Percentiles rank a stretch among this genome's conserved stretches.
Evolutionary conservation across 35 echinoderm and acorn worm species (phyloP).

Genomic region (Anneissia japonica): DNA sequence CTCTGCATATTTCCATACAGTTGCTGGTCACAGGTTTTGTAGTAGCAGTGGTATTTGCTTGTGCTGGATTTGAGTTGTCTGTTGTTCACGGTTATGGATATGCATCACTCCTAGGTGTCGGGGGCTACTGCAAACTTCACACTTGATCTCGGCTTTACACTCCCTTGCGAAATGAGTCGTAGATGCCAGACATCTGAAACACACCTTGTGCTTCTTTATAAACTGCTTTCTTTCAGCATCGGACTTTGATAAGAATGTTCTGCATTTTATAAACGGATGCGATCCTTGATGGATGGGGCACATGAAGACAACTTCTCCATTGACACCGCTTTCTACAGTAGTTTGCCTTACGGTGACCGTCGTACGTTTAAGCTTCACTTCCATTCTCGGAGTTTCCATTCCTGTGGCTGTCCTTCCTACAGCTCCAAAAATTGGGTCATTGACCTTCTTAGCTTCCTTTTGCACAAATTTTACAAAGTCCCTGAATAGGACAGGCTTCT

Average conservation of each 20-base stretch:
- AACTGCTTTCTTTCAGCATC: conserved; percentile 12
- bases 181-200: conserved; percentile 17
- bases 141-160: conserved; percentile 17
- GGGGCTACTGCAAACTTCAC: conserved; percentile 12
- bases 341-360: background rate
- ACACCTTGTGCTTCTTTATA: conserved; percentile 29
- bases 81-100: background rate
- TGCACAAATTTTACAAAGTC: conserved; percentile 10
- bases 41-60: too few relatives aligned
- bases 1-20: conserved; percentile 35
- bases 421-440: conserved; percentile 21
- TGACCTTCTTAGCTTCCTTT: conserved; percentile 18
- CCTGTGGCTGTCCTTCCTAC: background rate
- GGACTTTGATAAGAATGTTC: conserved; percentile 21
- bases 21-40: too few relatives aligned
- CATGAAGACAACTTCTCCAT: background rate
- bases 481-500: background rate
- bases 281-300: conserved; percentile 42
- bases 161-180: conserved; percentile 24
- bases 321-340: background rate
- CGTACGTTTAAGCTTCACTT: background rate
- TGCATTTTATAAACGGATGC: conserved; percentile 34
- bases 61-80: background rate
- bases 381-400: background rate
- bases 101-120: background rate